These are phyloP conservation scores for Neuroscelio doddi DNA, from an alignment of 2,888 invertebrate species.

Conservation along the genomic window DNA sequence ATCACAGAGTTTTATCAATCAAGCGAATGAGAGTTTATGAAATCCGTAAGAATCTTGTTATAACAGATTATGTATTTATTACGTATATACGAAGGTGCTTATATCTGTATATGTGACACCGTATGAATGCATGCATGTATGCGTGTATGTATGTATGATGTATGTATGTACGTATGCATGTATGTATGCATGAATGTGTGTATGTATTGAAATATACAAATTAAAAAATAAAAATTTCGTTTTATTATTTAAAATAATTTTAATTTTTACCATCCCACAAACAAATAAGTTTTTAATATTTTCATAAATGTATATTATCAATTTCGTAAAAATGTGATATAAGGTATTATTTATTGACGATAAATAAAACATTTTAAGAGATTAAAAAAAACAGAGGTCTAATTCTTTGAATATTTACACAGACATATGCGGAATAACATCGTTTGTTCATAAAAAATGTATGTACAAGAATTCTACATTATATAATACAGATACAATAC, in stretches of 20 bases:
- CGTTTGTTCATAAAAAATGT: conserved; percentile 4
- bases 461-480: background rate
- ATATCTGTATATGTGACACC: conserved; percentile 41
- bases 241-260: conserved; percentile 21
- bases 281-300: too few relatives aligned
- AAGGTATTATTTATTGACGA: too few relatives aligned
- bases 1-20: conserved; percentile 6
- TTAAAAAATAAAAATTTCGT: conserved; percentile 37
- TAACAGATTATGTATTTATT: conserved; percentile 29
- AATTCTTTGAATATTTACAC: too few relatives aligned
- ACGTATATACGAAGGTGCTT: conserved; percentile 30
- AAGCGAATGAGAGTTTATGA: background rate
- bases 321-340: too few relatives aligned
- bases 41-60: conserved; percentile 22
- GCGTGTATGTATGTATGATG: conserved; percentile 17
- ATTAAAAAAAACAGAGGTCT: too few relatives aligned
- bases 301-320: too few relatives aligned
- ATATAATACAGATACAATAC: too few relatives aligned
- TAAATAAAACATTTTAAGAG: too few relatives aligned
- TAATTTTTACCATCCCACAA: too few relatives aligned
- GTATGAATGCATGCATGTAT: conserved; percentile 23
- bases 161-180: conserved; percentile 16
- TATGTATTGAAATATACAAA: conserved; percentile 45
- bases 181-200: too few relatives aligned
- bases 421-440: too few relatives aligned